Evolutionary conservation across 2,888 invertebrate genomes (phyloP).

Genomic region (Acleris laterana): DNA sequence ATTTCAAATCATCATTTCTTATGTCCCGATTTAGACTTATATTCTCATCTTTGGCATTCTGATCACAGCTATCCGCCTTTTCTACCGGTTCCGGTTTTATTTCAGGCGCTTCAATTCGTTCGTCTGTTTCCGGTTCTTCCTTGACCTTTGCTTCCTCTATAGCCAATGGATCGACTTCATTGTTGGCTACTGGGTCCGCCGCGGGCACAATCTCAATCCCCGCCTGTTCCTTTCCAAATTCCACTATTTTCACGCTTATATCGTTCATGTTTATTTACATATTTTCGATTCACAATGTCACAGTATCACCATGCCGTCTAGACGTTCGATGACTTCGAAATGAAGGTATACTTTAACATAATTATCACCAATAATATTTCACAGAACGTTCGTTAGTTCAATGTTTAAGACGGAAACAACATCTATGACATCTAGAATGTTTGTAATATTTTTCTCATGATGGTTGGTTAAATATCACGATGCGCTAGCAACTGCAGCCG

Average conservation of each 20-base stretch:
- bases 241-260: constrained; percentile 78
- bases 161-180: constrained; percentile 74
- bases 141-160: constrained; percentile 61
- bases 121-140: constrained; percentile 49
- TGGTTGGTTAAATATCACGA: constrained; percentile 71
- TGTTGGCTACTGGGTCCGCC: constrained; percentile 56
- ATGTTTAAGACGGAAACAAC: constrained; percentile 41
- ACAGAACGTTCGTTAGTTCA: constrained; percentile 6
- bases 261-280: constrained; percentile 85
- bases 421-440: constrained; percentile 53
- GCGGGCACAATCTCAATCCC: constrained; percentile 59
- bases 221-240: constrained; percentile 69
- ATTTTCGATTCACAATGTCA: constrained; percentile 75
- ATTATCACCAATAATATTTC: constrained; percentile 11
- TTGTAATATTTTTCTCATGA: constrained; percentile 67
- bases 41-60: constrained; percentile 79
- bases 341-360: constrained; percentile 62
- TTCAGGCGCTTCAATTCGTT: constrained; percentile 47
- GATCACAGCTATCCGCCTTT: constrained; percentile 73
- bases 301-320: constrained; percentile 74
- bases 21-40: constrained; percentile 56
- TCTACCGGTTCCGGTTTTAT: constrained; percentile 49
- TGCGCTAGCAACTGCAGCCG: constrained; percentile 70
- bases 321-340: constrained; percentile 72
- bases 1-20: constrained; percentile 47